Evolutionary conservation across 2,888 invertebrate species (phyloP).

Genomic region (Tipula vernalis): DNA sequence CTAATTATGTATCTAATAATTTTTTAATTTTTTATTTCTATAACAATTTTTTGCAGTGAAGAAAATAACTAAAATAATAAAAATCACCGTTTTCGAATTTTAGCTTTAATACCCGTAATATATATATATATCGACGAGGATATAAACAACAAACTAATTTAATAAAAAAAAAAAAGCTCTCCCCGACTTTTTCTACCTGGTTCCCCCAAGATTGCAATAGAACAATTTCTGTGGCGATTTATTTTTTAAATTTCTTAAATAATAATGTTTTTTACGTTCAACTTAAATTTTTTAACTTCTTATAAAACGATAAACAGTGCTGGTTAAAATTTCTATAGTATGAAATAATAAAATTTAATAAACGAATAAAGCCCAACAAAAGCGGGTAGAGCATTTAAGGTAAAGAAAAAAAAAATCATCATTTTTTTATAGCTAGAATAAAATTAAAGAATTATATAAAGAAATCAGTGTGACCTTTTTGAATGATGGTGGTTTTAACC

Average conservation of each 20-base stretch:
- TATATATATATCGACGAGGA: background rate
- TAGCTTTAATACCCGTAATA: background rate
- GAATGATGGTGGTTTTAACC: background rate
- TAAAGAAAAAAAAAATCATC: background rate
- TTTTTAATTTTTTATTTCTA: background rate
- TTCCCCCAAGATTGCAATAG: background rate
- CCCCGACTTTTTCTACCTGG: background rate
- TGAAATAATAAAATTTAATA: background rate
- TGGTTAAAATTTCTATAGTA: background rate
- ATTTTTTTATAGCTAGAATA: background rate
- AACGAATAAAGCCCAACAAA: background rate
- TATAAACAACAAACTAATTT: background rate
- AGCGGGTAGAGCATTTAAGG: background rate
- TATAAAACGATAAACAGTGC: background rate
- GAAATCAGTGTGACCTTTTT: background rate
- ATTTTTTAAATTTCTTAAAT: background rate
- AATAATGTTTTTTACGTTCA: background rate
- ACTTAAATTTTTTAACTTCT: background rate
- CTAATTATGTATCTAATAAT: background rate
- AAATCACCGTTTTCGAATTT: background rate
- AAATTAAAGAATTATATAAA: background rate
- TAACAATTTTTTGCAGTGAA: background rate
- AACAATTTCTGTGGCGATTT: background rate
- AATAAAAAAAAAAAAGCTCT: slow-evolving; percentile 4
- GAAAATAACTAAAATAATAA: background rate